A percentile compares a stretch with the other conserved stretches of the same genome.
Evolutionary conservation across 2,888 invertebrate species (phyloP).

Genomic region (Sicus ferrugineus): DNA sequence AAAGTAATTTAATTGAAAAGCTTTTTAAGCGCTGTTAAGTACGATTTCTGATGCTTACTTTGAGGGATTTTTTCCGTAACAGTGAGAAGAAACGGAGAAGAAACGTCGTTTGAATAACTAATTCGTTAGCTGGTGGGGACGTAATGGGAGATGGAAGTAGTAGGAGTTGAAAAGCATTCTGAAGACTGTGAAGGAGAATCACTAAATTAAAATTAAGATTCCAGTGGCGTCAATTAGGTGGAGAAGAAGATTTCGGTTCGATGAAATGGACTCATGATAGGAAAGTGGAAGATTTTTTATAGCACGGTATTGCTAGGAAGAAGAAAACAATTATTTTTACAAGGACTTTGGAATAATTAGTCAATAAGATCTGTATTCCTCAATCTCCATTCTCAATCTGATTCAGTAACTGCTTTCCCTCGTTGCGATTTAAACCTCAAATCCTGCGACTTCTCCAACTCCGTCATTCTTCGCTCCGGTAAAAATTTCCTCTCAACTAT

Average conservation of each 20-base stretch:
- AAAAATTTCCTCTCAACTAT: not conserved
- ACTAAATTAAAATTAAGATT: not conserved
- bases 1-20: constrained; percentile 27
- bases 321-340: no score
- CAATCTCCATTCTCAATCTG: no score
- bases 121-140: not conserved
- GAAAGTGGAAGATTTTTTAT: no score
- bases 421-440: no score
- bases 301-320: no score
- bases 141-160: not conserved
- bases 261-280: no score
- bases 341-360: no score
- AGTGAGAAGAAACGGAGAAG: not conserved
- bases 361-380: no score
- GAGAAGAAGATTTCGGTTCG: no score
- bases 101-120: constrained; percentile 23
- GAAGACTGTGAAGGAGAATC: not conserved
- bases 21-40: constrained; percentile 31
- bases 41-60: constrained; percentile 22
- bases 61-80: not conserved
- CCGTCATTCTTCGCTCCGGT: no score
- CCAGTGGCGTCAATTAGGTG: not conserved
- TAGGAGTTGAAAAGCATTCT: not conserved
- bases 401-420: no score
- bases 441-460: no score